A percentile compares a stretch with the other conserved stretches of the same genome.
Evolutionary conservation across 2,797 vertebrate genomes (phyloP).

Genomic region (Graptemys geographica): DNA sequence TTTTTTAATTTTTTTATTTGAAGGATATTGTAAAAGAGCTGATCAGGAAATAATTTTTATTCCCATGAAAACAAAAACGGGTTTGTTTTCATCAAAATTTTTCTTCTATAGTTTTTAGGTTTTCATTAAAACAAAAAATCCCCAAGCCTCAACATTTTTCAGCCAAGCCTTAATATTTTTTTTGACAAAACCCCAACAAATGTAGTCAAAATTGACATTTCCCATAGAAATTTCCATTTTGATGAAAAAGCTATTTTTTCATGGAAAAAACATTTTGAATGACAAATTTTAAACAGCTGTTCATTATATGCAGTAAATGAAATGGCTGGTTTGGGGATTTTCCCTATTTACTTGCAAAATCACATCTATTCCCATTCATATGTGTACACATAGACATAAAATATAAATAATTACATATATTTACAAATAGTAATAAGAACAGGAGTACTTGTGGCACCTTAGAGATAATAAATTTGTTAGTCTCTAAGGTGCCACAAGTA

Average conservation of each 20-base stretch:
- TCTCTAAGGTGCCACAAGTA: too few relatives aligned
- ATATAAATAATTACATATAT: background rate
- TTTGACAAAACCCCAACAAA: background rate
- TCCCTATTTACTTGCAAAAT: background rate
- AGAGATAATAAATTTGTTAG: too few relatives aligned
- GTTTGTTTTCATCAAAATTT: background rate
- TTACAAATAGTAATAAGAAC: background rate
- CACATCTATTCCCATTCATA: background rate
- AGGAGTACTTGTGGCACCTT: too few relatives aligned
- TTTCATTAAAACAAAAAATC: background rate
- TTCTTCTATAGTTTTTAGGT: background rate
- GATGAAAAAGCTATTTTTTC: background rate
- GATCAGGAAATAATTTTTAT: background rate
- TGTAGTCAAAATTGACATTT: fast-evolving
- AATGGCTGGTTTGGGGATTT: background rate
- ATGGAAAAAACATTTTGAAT: background rate
- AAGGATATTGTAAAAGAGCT: fast-evolving
- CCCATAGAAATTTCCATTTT: fast-evolving
- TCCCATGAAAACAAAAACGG: background rate
- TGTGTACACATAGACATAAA: background rate
- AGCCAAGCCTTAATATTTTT: fast-evolving
- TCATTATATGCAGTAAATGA: background rate
- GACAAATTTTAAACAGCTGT: background rate
- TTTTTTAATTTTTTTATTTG: background rate
- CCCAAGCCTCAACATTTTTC: background rate